Percentiles rank a stretch among this genome's conserved stretches.
These are phyloP conservation scores for Lasioglossum malachurum DNA, from an alignment of 2,888 invertebrate species.

Conservation along the genomic window DNA sequence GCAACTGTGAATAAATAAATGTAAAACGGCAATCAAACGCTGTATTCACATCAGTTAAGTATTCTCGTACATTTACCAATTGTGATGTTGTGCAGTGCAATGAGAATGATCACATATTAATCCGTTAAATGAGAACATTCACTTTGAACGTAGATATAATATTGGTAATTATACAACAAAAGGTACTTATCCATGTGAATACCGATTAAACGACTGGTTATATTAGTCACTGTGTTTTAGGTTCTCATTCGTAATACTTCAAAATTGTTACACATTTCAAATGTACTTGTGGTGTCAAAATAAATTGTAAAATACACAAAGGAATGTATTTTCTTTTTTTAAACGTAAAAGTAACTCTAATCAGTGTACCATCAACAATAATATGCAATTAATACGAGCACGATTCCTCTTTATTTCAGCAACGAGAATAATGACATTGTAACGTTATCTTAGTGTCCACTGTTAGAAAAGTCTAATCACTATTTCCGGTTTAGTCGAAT, in stretches of 20 bases:
- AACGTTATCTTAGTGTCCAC: slow-evolving; percentile 36
- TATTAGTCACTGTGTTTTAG: slow-evolving; percentile 33
- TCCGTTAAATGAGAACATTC: slow-evolving; percentile 25
- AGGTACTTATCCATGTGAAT: slow-evolving; percentile 26
- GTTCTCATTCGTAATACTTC: slow-evolving; percentile 60
- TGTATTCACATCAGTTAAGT: slow-evolving; percentile 31
- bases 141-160: slow-evolving; percentile 3
- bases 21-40: slow-evolving; percentile 31
- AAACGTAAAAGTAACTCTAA: slow-evolving; percentile 60
- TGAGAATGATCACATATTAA: slow-evolving; percentile 29
- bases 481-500: slow-evolving; percentile 30
- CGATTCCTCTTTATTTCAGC: slow-evolving; percentile 59
- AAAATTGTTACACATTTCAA: slow-evolving; percentile 71
- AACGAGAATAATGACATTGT: slow-evolving; percentile 32
- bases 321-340: slow-evolving; percentile 69
- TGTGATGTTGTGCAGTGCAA: slow-evolving; percentile 18
- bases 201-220: slow-evolving; percentile 20
- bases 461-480: slow-evolving; percentile 22
- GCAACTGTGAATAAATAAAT: slow-evolving; percentile 42
- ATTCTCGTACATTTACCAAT: slow-evolving; percentile 36
- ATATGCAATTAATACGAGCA: slow-evolving; percentile 60
- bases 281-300: slow-evolving; percentile 62
- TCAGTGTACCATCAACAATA: slow-evolving; percentile 50
- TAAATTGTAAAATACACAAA: slow-evolving; percentile 65
- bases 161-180: slow-evolving; percentile 37